A percentile compares a stretch with the other conserved stretches of the same genome.
These are phyloP conservation scores for Pogonocichla stellata DNA, from an alignment of 2,113 vertebrate species.

Conservation along the genomic window DNA sequence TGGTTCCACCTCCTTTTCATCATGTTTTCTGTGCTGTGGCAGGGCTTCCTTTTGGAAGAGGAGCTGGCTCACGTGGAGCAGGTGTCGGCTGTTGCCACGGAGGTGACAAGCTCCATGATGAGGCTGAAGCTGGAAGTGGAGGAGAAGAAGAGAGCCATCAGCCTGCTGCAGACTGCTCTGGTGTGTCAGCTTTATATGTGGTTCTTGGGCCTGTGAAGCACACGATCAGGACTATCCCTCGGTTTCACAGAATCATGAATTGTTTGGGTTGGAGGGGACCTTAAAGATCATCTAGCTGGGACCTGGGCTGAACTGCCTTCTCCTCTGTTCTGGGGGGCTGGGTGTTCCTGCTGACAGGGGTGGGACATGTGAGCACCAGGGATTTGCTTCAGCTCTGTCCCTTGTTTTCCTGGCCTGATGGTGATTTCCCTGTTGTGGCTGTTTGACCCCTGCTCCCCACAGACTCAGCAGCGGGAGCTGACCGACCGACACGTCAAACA, in stretches of 20 bases:
- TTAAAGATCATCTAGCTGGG: neutral
- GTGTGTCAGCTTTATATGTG: slow-evolving; percentile 53
- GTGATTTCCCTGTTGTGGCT: neutral
- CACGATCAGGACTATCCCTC: neutral
- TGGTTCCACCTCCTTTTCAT: too few relatives aligned
- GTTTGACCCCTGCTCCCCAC: neutral
- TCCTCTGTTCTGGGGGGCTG: neutral
- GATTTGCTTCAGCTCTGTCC: neutral
- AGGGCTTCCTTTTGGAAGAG: slow-evolving; percentile 82
- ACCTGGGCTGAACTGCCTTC: neutral
- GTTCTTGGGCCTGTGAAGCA: neutral
- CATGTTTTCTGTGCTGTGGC: accelerated
- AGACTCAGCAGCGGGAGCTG: slow-evolving; percentile 92
- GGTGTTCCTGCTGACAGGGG: neutral
- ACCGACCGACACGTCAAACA: slow-evolving; percentile 81
- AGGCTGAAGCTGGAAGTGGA: slow-evolving; percentile 88
- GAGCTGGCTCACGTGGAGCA: slow-evolving; percentile 80
- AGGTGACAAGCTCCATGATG: slow-evolving; percentile 81
- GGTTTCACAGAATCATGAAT: neutral
- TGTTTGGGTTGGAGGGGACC: neutral
- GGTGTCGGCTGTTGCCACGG: slow-evolving; percentile 79
- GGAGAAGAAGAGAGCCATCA: slow-evolving; percentile 85
- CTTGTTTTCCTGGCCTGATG: neutral
- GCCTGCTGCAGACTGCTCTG: slow-evolving; percentile 88
- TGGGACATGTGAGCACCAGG: neutral